These are phyloP conservation scores for Drosophila setosimentum DNA, from an alignment of 2,888 invertebrate species.

Conservation along the genomic window DNA sequence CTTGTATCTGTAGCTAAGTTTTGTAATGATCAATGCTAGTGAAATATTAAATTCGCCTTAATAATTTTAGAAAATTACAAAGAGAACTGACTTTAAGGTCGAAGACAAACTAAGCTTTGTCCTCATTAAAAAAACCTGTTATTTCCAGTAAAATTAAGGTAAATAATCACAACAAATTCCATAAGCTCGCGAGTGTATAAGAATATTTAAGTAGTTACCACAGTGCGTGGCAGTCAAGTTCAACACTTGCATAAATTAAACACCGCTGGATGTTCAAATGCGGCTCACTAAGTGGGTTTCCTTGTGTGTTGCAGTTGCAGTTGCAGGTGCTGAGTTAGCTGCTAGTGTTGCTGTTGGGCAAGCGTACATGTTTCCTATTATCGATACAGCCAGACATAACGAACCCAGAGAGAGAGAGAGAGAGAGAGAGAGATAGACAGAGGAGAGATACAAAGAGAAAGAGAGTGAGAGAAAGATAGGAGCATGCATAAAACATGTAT, in stretches of 20 bases:
- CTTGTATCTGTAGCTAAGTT: not conserved
- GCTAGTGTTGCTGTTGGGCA: slow-evolving; percentile 35
- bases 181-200: slow-evolving; percentile 1
- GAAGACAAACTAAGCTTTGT: not conserved
- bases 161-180: not conserved
- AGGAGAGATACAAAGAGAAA: slow-evolving; percentile 6
- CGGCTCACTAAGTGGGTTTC: slow-evolving; percentile 13
- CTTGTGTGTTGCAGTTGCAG: slow-evolving; percentile 19
- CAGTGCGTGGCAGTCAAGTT: slow-evolving; percentile 44
- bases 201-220: slow-evolving; percentile 27
- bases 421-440: not conserved
- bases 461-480: slow-evolving; percentile 5
- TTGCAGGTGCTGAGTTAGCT: slow-evolving; percentile 10
- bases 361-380: slow-evolving; percentile 71
- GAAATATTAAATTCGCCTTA: not conserved
- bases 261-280: slow-evolving; percentile 33
- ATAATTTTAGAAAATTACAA: not conserved
- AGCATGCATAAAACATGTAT: slow-evolving; percentile 79
- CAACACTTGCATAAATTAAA: slow-evolving; percentile 76
- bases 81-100: not conserved
- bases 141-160: not conserved
- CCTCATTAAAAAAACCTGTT: not conserved
- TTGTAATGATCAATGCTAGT: not conserved
- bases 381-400: slow-evolving; percentile 71
- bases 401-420: slow-evolving; percentile 32